phyloP scores from a whole-genome alignment of 1,140 invertebrate species.

The Charaxes varanes region DNA sequence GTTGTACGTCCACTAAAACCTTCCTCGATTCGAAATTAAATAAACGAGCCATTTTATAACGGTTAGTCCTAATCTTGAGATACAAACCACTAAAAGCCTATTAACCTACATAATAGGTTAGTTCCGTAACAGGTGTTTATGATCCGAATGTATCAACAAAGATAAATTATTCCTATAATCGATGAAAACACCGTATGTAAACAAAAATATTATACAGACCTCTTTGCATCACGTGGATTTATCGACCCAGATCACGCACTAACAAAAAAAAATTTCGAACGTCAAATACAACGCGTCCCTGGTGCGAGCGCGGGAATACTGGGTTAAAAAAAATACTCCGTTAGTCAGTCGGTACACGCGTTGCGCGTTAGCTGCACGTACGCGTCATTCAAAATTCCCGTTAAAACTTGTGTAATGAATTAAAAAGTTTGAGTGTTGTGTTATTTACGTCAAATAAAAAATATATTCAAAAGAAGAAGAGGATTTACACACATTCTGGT shows the following conservation, averaged over 20 bases:
- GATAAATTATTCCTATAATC: neutral
- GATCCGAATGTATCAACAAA: constrained; percentile 4
- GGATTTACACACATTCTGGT: constrained; percentile 19
- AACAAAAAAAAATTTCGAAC: constrained; percentile 22
- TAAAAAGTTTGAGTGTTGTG: constrained; percentile 20
- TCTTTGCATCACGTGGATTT: constrained; percentile 26
- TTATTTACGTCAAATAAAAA: constrained; percentile 5
- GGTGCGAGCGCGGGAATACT: constrained; percentile 34
- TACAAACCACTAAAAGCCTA: constrained; percentile 1
- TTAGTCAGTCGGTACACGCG: constrained; percentile 23
- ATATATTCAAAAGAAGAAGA: constrained; percentile 6
- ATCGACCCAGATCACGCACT: constrained; percentile 25
- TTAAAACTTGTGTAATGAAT: constrained; percentile 6
- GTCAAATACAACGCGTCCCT: constrained; percentile 29
- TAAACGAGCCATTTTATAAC: no score
- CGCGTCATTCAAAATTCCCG: constrained; percentile 17
- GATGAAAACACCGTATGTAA: constrained; percentile 2
- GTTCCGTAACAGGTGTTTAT: constrained; percentile 2
- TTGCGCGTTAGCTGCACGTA: constrained; percentile 21
- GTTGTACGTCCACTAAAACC: no score
- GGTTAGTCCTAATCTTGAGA: no score
- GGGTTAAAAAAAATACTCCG: constrained; percentile 22
- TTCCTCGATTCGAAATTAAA: no score
- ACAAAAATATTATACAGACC: constrained; percentile 17
- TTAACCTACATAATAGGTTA: constrained; percentile 4